Evolutionary conservation across 2,888 invertebrate genomes (phyloP).

Genomic region (Calephelis perditalis): DNA sequence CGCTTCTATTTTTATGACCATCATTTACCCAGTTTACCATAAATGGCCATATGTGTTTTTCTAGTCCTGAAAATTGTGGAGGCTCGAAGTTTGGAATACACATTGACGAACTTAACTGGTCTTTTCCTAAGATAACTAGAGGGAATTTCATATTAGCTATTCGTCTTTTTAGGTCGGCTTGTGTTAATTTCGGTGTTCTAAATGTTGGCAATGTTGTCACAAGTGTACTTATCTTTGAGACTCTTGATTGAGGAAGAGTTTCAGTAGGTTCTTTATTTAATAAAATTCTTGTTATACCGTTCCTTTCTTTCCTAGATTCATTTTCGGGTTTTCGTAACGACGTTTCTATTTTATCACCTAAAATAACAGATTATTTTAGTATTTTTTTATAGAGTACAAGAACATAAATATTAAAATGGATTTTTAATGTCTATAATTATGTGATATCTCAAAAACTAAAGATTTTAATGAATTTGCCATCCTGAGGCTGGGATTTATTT

Average conservation of each 20-base stretch:
- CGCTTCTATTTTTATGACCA: conserved; percentile 20
- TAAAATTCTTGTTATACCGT: conserved; percentile 42
- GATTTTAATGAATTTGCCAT: too few species aligned
- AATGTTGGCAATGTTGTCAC: conserved; percentile 2
- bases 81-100: conserved; percentile 39
- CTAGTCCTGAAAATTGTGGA: conserved; percentile 51
- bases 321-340: not conserved
- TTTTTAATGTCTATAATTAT: too few species aligned
- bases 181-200: conserved; percentile 38
- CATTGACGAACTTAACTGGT: conserved; percentile 46
- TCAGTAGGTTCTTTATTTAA: conserved; percentile 33
- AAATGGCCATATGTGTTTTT: conserved; percentile 59
- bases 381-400: too few species aligned
- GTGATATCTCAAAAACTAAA: too few species aligned
- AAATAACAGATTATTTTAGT: too few species aligned
- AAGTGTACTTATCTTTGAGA: not conserved
- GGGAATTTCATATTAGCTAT: conserved; percentile 50
- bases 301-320: conserved; percentile 31
- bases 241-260: not conserved
- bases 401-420: too few species aligned
- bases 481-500: too few species aligned
- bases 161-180: conserved; percentile 49
- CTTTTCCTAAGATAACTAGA: conserved; percentile 51
- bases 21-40: conserved; percentile 48
- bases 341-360: not conserved